Evolutionary conservation across 2,888 invertebrate genomes (phyloP).

Genomic region (Phrixothrix hirtus): DNA sequence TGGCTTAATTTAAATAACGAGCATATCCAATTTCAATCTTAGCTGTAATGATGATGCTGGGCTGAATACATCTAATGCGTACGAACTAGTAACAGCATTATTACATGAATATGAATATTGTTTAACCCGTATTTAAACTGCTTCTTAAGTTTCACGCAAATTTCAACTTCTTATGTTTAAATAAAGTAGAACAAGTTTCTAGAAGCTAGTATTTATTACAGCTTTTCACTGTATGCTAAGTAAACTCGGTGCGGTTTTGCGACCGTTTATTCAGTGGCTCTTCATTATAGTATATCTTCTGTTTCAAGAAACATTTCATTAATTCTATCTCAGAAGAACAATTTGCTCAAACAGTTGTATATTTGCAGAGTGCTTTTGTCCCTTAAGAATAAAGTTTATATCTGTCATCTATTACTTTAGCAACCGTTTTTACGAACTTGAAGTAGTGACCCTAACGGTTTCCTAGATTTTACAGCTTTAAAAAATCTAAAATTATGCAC

Average conservation of each 20-base stretch:
- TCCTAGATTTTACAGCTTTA: conserved; percentile 32
- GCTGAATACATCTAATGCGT: no score
- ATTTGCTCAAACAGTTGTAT: conserved; percentile 25
- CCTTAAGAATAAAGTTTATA: conserved; percentile 32
- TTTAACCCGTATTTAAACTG: no score
- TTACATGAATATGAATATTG: no score
- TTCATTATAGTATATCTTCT: conserved; percentile 9
- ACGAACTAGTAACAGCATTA: no score
- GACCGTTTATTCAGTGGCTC: conserved; percentile 6
- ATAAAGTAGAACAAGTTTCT: no score
- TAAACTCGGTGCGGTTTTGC: conserved; percentile 9
- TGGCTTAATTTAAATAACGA: no score
- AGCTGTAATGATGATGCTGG: no score
- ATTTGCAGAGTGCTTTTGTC: conserved; percentile 30
- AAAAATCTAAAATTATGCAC: conserved; percentile 43
- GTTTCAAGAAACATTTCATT: conserved; percentile 18
- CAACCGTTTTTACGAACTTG: conserved; percentile 34
- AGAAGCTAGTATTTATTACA: conserved; percentile 8
- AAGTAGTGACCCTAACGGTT: conserved; percentile 35
- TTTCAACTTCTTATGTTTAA: no score
- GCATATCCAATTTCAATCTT: not conserved
- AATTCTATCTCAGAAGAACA: conserved; percentile 17
- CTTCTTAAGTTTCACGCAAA: no score
- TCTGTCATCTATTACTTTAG: conserved; percentile 33
- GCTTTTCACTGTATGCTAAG: conserved; percentile 7